phyloP scores from a whole-genome alignment of 2,113 vertebrate species.

The Megatriorchis doriae region DNA sequence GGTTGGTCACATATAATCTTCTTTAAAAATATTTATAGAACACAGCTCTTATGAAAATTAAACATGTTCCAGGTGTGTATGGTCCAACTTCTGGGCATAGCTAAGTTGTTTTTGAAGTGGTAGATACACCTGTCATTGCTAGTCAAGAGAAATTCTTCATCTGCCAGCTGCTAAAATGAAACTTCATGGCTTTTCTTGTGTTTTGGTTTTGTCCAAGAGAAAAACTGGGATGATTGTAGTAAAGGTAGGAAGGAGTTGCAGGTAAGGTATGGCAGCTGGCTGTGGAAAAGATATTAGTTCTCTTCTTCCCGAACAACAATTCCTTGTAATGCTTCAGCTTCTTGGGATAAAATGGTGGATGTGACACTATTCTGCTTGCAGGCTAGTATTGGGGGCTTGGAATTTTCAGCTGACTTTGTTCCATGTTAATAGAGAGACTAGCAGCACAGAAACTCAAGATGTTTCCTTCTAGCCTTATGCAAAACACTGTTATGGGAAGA shows the following conservation, averaged over 20 bases:
- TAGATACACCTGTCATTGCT: conserved; percentile 46
- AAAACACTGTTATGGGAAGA: not conserved
- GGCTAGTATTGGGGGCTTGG: not conserved
- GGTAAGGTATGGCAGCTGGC: not conserved
- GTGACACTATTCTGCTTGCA: not conserved
- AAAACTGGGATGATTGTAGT: not conserved
- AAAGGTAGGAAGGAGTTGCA: not conserved
- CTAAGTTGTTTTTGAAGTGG: conserved; percentile 31
- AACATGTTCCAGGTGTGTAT: conserved; percentile 68
- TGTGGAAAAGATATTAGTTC: not conserved
- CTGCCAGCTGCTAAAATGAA: not conserved
- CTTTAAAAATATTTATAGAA: conserved; percentile 59
- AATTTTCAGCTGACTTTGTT: not conserved
- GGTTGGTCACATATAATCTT: conserved; percentile 44
- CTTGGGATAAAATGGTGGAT: not conserved
- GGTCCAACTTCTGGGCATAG: not conserved
- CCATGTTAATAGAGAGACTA: not conserved
- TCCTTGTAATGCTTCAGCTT: not conserved
- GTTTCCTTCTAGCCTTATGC: not conserved
- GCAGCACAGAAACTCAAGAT: not conserved
- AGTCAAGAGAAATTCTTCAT: conserved; percentile 28
- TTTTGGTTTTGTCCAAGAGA: not conserved
- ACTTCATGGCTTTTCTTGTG: not conserved
- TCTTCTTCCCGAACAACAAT: not conserved
- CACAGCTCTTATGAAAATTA: conserved; percentile 61